Conservation (phyloP, 2,888 invertebrate species). For the Tholera decimalis region DNA sequence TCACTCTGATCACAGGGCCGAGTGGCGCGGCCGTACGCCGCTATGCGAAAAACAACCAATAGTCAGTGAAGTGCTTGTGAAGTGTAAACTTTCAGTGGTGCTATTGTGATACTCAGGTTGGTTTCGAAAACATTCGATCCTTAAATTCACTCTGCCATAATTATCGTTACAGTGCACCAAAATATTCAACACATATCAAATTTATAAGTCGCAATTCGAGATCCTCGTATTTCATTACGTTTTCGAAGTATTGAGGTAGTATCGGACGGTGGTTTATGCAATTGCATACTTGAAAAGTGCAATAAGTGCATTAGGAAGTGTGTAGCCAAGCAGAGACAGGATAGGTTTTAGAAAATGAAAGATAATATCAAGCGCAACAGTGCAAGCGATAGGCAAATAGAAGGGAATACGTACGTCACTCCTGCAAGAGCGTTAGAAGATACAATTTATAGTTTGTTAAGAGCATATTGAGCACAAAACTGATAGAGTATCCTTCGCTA, state of each 20-base stretch:
- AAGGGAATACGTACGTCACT: slow-evolving; percentile 63
- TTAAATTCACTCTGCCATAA: slow-evolving; percentile 8
- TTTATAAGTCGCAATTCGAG: slow-evolving; percentile 56
- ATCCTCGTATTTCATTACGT: slow-evolving; percentile 52
- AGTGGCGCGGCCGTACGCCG: slow-evolving; percentile 80
- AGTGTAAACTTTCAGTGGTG: slow-evolving; percentile 70
- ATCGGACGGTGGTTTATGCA: slow-evolving; percentile 33
- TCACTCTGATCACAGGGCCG: slow-evolving; percentile 81
- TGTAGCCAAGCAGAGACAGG: not conserved
- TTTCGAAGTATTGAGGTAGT: slow-evolving; percentile 30
- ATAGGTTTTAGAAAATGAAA: not conserved
- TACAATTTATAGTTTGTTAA: not conserved
- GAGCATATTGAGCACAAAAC: not conserved
- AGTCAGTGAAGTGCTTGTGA: slow-evolving; percentile 74
- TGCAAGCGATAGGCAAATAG: slow-evolving; percentile 24
- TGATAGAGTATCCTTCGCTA: not conserved
- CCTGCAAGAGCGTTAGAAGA: slow-evolving; percentile 13
- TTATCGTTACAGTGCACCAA: not conserved
- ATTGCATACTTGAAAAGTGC: slow-evolving; percentile 23
- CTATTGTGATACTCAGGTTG: slow-evolving; percentile 75
- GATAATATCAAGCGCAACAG: not conserved
- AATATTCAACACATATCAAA: slow-evolving; percentile 20
- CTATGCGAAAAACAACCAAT: slow-evolving; percentile 73
- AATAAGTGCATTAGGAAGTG: slow-evolving; percentile 3
- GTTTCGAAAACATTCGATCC: slow-evolving; percentile 60